phyloP scores from a whole-genome alignment of 1,140 invertebrate genomes.

The Euwallacea fornicatus region DNA sequence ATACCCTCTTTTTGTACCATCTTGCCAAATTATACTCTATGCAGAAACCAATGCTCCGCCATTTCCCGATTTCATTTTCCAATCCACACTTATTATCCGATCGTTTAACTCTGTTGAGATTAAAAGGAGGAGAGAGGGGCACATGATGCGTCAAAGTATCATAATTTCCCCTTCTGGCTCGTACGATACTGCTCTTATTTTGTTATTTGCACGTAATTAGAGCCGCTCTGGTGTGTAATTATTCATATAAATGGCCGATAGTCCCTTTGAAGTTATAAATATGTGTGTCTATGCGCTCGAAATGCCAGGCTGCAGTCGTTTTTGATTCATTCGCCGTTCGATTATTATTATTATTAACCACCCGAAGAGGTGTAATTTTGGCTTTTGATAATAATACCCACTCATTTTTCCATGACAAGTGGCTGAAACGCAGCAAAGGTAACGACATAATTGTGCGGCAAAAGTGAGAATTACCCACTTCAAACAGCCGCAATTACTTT shows the following conservation, averaged over 20 bases:
- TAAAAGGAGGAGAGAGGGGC: neutral
- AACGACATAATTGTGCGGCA: neutral
- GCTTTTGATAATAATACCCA: too few species aligned
- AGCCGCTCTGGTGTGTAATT: slow-evolving; percentile 37
- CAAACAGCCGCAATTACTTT: neutral
- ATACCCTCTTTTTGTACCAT: too few species aligned
- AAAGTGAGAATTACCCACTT: neutral
- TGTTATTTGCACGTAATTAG: slow-evolving; percentile 40
- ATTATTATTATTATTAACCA: slow-evolving; percentile 12
- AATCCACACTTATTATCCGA: too few species aligned
- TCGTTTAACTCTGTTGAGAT: neutral
- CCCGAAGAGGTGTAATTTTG: neutral
- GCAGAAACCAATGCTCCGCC: too few species aligned
- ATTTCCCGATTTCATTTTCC: too few species aligned
- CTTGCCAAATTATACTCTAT: too few species aligned
- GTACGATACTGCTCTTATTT: slow-evolving; percentile 37
- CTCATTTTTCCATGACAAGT: too few species aligned
- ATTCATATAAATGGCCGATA: slow-evolving; percentile 40
- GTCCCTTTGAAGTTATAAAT: slow-evolving; percentile 40
- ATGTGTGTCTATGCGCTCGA: slow-evolving; percentile 27
- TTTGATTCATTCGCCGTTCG: slow-evolving; percentile 2
- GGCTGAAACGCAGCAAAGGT: too few species aligned
- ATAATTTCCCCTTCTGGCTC: slow-evolving; percentile 26
- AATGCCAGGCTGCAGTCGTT: slow-evolving; percentile 2
- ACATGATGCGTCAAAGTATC: slow-evolving; percentile 16